Conservation (phyloP, 92 coral and sea anemone genomes). For the Paramuricea clavata region DNA sequence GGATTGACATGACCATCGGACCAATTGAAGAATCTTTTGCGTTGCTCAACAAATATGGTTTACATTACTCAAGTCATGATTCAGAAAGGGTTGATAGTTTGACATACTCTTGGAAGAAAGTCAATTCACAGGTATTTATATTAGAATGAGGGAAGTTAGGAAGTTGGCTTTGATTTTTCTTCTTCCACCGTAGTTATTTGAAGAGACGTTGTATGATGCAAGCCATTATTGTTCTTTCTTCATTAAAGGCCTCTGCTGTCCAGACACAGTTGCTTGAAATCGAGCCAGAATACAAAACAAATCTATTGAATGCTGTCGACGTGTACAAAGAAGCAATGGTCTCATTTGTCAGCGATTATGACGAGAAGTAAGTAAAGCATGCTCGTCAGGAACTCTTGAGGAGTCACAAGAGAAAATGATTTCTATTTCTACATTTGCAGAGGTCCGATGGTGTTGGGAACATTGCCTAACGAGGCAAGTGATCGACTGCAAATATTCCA, state of each 20-base stretch:
- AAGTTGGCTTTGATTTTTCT: not conserved
- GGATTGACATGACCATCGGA: slow-evolving; percentile 99
- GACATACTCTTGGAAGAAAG: slow-evolving; percentile 96
- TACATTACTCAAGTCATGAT: slow-evolving; percentile 92
- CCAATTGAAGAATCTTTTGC: slow-evolving; percentile 99
- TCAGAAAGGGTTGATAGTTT: slow-evolving; percentile 95
- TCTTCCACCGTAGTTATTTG: too few species aligned
- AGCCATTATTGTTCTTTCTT: not conserved
- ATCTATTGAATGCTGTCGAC: slow-evolving; percentile 88
- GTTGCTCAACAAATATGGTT: slow-evolving; percentile 92
- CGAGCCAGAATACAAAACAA: slow-evolving; percentile 92
- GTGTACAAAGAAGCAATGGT: slow-evolving; percentile 83
- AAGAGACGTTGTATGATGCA: not conserved
- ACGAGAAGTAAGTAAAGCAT: slow-evolving; percentile 80
- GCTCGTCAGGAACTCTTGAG: too few species aligned
- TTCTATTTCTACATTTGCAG: slow-evolving; percentile 39
- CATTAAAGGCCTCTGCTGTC: slow-evolving; percentile 80
- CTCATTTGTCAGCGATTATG: slow-evolving; percentile 83
- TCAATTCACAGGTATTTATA: slow-evolving; percentile 81
- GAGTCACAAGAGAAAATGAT: not conserved
- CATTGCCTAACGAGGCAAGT: slow-evolving; percentile 96
- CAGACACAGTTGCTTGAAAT: slow-evolving; percentile 87
- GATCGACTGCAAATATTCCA: slow-evolving; percentile 97
- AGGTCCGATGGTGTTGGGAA: slow-evolving; percentile 98
- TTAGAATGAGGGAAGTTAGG: not conserved